phyloP scores from a whole-genome alignment of 1,140 invertebrate genomes.

The Bemisia tabaci region DNA sequence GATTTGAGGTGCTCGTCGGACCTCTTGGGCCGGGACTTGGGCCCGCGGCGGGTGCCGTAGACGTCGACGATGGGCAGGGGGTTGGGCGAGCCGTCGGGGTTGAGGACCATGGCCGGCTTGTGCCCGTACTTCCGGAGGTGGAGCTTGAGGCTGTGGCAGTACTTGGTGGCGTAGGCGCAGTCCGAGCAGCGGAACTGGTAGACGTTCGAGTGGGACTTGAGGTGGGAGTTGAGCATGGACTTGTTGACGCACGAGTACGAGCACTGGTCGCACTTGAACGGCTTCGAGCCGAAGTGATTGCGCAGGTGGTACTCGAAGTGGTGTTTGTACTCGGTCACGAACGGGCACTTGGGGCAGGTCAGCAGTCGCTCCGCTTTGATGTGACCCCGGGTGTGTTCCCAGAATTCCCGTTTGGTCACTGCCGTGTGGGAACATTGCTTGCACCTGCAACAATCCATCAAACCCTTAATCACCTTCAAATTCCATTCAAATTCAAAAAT shows the following conservation, averaged over 20 bases:
- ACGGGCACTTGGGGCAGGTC: slow-evolving; percentile 81
- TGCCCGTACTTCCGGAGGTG: slow-evolving; percentile 83
- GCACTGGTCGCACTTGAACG: slow-evolving; percentile 89
- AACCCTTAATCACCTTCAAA: no score
- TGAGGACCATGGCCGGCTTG: slow-evolving; percentile 68
- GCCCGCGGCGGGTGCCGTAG: slow-evolving; percentile 73
- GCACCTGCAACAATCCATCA: no score
- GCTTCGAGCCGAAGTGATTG: slow-evolving; percentile 91
- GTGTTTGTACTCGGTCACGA: slow-evolving; percentile 98
- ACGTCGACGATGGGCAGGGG: slow-evolving; percentile 77
- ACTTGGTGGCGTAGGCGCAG: slow-evolving; percentile 96
- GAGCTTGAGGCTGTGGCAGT: slow-evolving; percentile 92
- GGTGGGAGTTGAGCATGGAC: slow-evolving; percentile 97
- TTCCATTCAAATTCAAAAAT: no score
- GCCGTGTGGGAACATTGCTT: slow-evolving; percentile 80
- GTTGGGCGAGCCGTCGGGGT: slow-evolving; percentile 75
- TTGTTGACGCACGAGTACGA: slow-evolving; percentile 94
- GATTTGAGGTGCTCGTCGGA: slow-evolving; percentile 1
- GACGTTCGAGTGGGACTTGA: slow-evolving; percentile 94
- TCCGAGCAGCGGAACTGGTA: slow-evolving; percentile 92
- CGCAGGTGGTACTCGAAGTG: slow-evolving; percentile 94
- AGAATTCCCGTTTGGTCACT: slow-evolving; percentile 81
- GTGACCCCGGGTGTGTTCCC: slow-evolving; percentile 77
- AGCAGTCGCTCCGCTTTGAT: slow-evolving; percentile 88
- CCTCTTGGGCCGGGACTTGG: slow-evolving; percentile 45